A percentile compares a stretch with the other conserved stretches of the same genome.
phyloP scores from a whole-genome alignment of 2,113 vertebrate species.

The Physeter macrocephalus region DNA sequence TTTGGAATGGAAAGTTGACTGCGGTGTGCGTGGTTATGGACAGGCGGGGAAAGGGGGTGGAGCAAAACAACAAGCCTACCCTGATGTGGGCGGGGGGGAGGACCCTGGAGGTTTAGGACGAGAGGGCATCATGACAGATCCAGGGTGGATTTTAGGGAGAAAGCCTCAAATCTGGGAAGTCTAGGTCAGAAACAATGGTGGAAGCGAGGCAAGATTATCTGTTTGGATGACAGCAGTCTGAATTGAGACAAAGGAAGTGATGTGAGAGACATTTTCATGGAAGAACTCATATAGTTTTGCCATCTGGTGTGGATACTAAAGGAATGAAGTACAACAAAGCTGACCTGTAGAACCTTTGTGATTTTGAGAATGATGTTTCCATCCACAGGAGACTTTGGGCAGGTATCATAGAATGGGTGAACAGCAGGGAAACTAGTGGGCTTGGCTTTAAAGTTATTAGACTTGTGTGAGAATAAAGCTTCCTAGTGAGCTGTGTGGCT shows the following conservation, averaged over 20 bases:
- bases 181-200: too few relatives aligned
- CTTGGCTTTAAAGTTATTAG: background rate
- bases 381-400: background rate
- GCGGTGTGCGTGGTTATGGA: rapidly evolving
- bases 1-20: rapidly evolving
- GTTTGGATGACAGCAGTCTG: too few relatives aligned
- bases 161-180: background rate
- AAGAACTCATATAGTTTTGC: background rate
- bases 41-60: rapidly evolving
- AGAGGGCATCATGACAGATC: rapidly evolving
- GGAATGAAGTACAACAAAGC: background rate
- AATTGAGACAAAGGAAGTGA: background rate
- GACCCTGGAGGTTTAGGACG: rapidly evolving
- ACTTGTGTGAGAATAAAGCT: too few relatives aligned
- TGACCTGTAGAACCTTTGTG: background rate
- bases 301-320: rapidly evolving
- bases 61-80: rapidly evolving
- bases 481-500: rapidly evolving
- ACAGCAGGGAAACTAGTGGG: background rate
- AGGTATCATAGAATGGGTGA: rapidly evolving
- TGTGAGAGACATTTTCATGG: background rate
- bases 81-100: rapidly evolving
- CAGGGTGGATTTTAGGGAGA: background rate
- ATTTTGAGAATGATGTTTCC: background rate
- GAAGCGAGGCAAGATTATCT: too few relatives aligned